Conservation (phyloP, 2,888 invertebrate genomes). For the Erynnis tages region DNA sequence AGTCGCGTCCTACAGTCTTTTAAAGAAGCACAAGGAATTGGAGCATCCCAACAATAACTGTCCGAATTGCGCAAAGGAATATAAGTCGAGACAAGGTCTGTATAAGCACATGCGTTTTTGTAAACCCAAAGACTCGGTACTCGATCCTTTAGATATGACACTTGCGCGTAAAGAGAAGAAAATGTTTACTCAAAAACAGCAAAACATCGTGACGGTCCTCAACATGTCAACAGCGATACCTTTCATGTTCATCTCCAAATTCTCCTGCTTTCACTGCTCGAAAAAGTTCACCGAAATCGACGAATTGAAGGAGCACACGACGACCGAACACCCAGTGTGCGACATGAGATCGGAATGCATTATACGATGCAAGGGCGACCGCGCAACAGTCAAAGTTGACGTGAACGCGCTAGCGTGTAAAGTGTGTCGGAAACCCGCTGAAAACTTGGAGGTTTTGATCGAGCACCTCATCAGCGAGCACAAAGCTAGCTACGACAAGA, state of each 20-base stretch:
- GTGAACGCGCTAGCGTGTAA: conserved; percentile 58
- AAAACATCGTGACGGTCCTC: conserved; percentile 63
- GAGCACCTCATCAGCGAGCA: conserved; percentile 62
- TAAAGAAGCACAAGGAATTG: conserved; percentile 52
- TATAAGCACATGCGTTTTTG: conserved; percentile 59
- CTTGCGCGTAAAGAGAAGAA: conserved; percentile 51
- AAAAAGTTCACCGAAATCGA: conserved; percentile 62
- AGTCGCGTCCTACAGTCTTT: conserved; percentile 46
- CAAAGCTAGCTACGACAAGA: conserved; percentile 60
- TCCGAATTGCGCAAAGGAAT: conserved; percentile 56
- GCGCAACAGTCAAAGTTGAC: conserved; percentile 63
- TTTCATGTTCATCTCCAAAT: conserved; percentile 66
- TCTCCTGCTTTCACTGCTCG: conserved; percentile 66
- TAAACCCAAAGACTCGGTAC: conserved; percentile 45
- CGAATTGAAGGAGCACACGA: conserved; percentile 58
- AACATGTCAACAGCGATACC: conserved; percentile 72
- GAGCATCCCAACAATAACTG: conserved; percentile 62
- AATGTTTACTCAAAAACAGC: conserved; percentile 50
- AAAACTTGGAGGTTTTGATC: conserved; percentile 53
- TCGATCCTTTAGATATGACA: conserved; percentile 29
- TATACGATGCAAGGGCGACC: conserved; percentile 65
- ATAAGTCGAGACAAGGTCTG: conserved; percentile 54
- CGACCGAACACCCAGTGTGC: conserved; percentile 57
- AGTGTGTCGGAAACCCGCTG: conserved; percentile 47
- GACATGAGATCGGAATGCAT: conserved; percentile 63